A percentile compares a stretch with the other conserved stretches of the same genome.
Evolutionary conservation across 2,888 invertebrate genomes (phyloP).

Genomic region (Entomobrya multifasciata): DNA sequence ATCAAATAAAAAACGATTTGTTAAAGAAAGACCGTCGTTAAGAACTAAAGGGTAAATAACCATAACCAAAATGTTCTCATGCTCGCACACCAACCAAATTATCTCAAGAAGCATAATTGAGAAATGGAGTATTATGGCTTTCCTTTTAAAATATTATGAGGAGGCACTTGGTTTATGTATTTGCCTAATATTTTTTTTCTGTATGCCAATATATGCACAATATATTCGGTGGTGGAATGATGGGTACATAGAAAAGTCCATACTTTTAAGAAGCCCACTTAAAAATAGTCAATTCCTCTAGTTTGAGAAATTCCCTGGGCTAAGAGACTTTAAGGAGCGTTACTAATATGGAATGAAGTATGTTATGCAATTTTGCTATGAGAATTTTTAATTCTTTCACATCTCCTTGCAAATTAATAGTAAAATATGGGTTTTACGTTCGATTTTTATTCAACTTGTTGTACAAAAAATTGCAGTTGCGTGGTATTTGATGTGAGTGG

Average conservation of each 20-base stretch:
- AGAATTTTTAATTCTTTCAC: no score
- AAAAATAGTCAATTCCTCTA: conserved; percentile 37
- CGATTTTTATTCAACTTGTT: no score
- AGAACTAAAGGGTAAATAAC: conserved; percentile 68
- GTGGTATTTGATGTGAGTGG: no score
- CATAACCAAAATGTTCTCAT: conserved; percentile 69
- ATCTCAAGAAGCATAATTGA: conserved; percentile 49
- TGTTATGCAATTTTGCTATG: no score
- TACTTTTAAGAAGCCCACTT: conserved; percentile 56
- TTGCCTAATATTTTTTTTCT: conserved; percentile 2
- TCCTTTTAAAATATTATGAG: conserved; percentile 23
- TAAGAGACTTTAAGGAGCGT: conserved; percentile 56
- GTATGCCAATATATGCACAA: no score
- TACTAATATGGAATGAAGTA: conserved; percentile 60
- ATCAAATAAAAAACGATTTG: conserved; percentile 56
- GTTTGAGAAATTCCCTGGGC: conserved; percentile 32
- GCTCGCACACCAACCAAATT: conserved; percentile 60
- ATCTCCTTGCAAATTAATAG: no score
- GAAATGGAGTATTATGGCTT: conserved; percentile 55
- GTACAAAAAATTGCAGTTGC: no score
- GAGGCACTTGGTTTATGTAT: conserved; percentile 27
- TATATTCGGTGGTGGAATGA: no score
- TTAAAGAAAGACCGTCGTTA: conserved; percentile 45
- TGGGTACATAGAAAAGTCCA: not conserved
- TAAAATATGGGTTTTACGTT: no score